Percentiles rank a stretch among this genome's conserved stretches.
Conservation (phyloP, 2,888 invertebrate species). For the Micropterix aruncella region DNA sequence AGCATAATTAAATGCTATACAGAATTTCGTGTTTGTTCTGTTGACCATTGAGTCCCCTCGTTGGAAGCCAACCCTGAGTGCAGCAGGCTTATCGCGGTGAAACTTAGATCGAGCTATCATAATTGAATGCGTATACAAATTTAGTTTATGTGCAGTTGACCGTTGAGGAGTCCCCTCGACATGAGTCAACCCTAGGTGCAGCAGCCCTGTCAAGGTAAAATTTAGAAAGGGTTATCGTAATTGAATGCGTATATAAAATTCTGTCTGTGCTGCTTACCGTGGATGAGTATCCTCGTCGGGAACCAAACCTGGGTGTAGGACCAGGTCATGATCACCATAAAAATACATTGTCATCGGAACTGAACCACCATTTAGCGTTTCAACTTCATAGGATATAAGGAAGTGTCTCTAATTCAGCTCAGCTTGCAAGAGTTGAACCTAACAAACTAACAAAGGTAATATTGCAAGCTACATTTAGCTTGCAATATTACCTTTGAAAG, state of each 20-base stretch:
- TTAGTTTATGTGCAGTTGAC: background rate
- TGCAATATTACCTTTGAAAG: too few relatives aligned
- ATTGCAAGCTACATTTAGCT: background rate
- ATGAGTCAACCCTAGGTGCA: background rate
- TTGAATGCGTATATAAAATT: background rate
- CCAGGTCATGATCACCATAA: background rate
- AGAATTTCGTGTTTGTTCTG: too few relatives aligned
- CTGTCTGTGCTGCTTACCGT: background rate
- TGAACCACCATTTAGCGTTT: background rate
- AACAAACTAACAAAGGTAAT: background rate
- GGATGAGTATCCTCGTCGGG: background rate
- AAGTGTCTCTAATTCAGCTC: background rate
- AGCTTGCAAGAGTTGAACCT: background rate
- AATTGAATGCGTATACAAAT: background rate
- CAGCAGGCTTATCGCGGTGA: too few relatives aligned
- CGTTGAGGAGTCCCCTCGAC: background rate
- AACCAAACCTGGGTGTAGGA: background rate
- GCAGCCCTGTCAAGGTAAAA: background rate
- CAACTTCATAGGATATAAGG: background rate
- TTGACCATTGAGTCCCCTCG: too few relatives aligned
- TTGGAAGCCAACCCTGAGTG: too few relatives aligned
- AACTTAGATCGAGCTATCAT: background rate
- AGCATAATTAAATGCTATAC: too few relatives aligned
- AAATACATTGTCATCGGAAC: background rate
- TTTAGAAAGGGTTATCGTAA: background rate